Conservation (phyloP, 2,797 vertebrate species). For the Pseudochirops cupreus region DNA sequence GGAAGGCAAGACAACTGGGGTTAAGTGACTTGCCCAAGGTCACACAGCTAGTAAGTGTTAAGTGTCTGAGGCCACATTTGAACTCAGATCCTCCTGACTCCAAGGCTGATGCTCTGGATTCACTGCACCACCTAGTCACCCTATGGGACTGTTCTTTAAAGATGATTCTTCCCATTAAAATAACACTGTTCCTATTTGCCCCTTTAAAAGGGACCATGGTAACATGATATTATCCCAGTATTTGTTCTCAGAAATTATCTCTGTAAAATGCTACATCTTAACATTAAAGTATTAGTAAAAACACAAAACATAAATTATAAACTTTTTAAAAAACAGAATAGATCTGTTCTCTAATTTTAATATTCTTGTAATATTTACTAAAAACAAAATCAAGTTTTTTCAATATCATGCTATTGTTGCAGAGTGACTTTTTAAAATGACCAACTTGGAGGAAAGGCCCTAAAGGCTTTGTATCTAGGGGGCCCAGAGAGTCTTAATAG, state of each 20-base stretch:
- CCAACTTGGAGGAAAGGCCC: too few relatives aligned
- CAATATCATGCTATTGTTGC: background rate
- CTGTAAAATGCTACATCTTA: background rate
- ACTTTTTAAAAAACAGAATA: background rate
- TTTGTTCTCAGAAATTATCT: background rate
- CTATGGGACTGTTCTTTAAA: too few relatives aligned
- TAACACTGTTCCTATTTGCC: background rate
- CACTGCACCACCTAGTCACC: too few relatives aligned
- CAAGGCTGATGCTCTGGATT: too few relatives aligned
- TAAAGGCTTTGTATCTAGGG: too few relatives aligned
- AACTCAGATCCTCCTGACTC: too few relatives aligned
- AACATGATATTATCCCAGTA: background rate
- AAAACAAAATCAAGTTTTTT: background rate
- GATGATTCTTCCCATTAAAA: background rate
- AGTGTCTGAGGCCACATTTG: too few relatives aligned
- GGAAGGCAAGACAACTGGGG: too few relatives aligned
- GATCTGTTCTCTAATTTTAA: background rate
- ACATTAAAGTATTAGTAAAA: background rate
- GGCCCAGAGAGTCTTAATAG: background rate
- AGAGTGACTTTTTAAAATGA: background rate
- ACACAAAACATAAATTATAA: background rate
- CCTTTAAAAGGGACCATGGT: background rate
- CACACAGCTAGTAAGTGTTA: too few relatives aligned
- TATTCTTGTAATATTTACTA: background rate
- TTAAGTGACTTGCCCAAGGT: too few relatives aligned